Percentiles rank a stretch among this genome's conserved stretches.
Conservation (phyloP, 2,113 vertebrate species). For the Chascanopsetta lugubris region DNA sequence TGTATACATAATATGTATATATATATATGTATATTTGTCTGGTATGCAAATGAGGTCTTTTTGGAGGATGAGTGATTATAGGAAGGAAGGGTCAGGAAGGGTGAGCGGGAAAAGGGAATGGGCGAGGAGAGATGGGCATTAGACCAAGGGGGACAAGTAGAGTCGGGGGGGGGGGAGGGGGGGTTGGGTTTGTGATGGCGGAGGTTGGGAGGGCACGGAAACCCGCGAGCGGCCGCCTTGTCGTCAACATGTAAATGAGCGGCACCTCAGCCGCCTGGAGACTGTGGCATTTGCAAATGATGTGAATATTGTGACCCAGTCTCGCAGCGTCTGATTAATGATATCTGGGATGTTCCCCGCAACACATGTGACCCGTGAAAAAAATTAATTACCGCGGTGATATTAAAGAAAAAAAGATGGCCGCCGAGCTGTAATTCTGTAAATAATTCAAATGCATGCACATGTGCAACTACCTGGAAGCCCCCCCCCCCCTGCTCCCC, state of each 20-base stretch:
- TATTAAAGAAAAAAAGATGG: conserved; percentile 41
- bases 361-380: conserved; percentile 49
- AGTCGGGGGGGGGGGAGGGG: background rate
- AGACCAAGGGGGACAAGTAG: conserved; percentile 14
- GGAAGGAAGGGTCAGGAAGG: conserved; percentile 13
- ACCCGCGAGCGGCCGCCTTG: conserved; percentile 39
- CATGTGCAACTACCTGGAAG: conserved; percentile 53
- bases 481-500: conserved; percentile 25
- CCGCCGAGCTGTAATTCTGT: conserved; percentile 49
- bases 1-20: no score
- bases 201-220: conserved; percentile 34
- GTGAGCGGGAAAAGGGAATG: conserved; percentile 16
- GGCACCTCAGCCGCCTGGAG: conserved; percentile 55
- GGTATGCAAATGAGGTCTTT: conserved; percentile 43
- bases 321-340: conserved; percentile 70
- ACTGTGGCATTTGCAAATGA: conserved; percentile 72
- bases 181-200: conserved; percentile 20
- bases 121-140: conserved; percentile 8
- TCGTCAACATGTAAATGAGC: conserved; percentile 64
- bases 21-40: conserved; percentile 48
- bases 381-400: conserved; percentile 56
- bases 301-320: conserved; percentile 69
- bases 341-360: conserved; percentile 53
- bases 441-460: conserved; percentile 64
- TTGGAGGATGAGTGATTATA: conserved; percentile 41